phyloP scores from a whole-genome alignment of 2,888 invertebrate species.

The Dione juno region DNA sequence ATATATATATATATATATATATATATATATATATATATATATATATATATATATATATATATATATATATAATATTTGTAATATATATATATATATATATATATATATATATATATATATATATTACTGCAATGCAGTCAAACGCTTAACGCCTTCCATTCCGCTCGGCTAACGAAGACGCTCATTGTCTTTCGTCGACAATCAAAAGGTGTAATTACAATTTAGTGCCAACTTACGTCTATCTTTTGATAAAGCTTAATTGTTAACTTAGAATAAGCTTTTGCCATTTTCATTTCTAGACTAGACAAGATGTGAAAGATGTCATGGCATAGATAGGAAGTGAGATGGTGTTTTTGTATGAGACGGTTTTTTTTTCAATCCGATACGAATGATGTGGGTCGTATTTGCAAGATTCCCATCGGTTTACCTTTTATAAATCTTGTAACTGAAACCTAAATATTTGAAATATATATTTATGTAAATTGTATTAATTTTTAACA shows the following conservation, averaged over 20 bases:
- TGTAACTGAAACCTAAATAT: too few relatives aligned
- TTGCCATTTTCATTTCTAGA: background rate
- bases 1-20: too few relatives aligned
- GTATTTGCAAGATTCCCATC: too few relatives aligned
- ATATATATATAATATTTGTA: background rate
- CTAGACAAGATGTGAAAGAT: background rate
- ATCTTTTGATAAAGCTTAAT: background rate
- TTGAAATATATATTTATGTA: too few relatives aligned
- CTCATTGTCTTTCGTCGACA: constrained; percentile 29
- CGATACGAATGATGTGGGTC: too few relatives aligned
- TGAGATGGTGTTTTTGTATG: too few relatives aligned
- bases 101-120: too few relatives aligned
- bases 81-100: constrained; percentile 5
- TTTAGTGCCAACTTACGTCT: constrained; percentile 5
- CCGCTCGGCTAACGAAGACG: constrained; percentile 26
- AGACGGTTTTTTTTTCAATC: too few relatives aligned
- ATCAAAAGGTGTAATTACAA: constrained; percentile 28
- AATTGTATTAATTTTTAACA: too few relatives aligned
- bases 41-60: too few relatives aligned
- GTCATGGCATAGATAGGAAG: background rate
- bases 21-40: background rate
- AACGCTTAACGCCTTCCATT: constrained; percentile 26
- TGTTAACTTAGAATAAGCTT: background rate
- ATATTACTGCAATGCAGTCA: constrained; percentile 32
- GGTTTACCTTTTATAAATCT: too few relatives aligned